Evolutionary conservation across 1,140 invertebrate genomes (phyloP), one percentile per base, ranked within the genome.

Genomic region (Lepidurus arcticus): DNA sequence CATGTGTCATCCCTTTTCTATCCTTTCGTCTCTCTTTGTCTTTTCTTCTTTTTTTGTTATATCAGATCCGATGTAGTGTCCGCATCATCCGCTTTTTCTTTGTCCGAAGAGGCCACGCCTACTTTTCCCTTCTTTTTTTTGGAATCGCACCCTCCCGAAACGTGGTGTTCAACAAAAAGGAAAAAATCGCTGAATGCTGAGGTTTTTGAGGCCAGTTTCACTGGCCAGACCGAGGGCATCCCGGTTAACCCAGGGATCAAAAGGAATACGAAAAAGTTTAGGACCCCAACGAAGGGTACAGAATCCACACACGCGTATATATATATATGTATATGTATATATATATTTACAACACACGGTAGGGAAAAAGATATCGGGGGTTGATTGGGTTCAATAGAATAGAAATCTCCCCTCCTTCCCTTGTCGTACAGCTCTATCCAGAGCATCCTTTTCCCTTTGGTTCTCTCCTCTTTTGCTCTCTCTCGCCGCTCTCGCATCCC

Each of bases 151-250:
- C 53, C 53, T 65, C 53, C 21, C 13, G 53, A 13, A 65, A 34
- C 34, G 34, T 34, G 34, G 3, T 34, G 34, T 65, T 7, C 53
- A n/a, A 8, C 16, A 21, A 16, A 65, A 65, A 65, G 53, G 53
- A 65, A 65, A 65, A 65, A 65, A 65, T 13, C 53, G 53, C 53
- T 65, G 53, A 65, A 65, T 65, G 53, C 53, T 65, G 53, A 65
- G 53, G 53, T 65, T 65, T 65, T 65, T 65, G 53, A 65, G 53
- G 53, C 53, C 53, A 65, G 53, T 65, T 65, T 65, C 53, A 65
- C 53, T 65, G 53, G 53, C 53, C 53, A 65, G 53, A 4, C n/a
- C 53, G 53, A 65, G 53, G 53, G 53, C n/a, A 65, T 21, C 53
- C 53, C 53, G 53, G 53, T 65, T 65, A 65, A 65, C 53, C 53